Evolutionary conservation across 2,113 vertebrate genomes (phyloP), one percentile per base, ranked within the genome.

Genomic region (Clupea harengus): DNA sequence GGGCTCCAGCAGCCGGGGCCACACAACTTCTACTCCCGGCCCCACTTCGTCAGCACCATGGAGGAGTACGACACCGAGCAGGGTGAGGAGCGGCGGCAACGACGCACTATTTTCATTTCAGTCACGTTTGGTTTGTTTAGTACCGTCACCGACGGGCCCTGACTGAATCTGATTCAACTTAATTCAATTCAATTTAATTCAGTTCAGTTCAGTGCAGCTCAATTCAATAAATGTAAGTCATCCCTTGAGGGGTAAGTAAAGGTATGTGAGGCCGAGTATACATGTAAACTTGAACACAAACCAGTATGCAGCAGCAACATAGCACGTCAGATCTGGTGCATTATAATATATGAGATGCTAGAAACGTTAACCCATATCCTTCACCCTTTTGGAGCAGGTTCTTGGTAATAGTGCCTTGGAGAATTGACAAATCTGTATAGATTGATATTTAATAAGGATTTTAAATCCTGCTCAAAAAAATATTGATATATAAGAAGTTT

Each of bases 11-110:
- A 99, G 88, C 98, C 98, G 0, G 98, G 98, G 5, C 98, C 98
- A 0, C 98, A 99, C 90, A 99, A 99, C 94, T 99, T 99, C 95
- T 99, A 99, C 90, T 99, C 98, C 82, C 96, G 98, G 81, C 98
- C 98, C 72, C 98, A 99, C 93, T 99, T 99, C 1, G 98, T 99
- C 92, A 99, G 96, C 95, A 99, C 98, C 2, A 95, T 97, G 92
- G 98, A 99, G 93, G 97, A 98, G 93, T 99, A 98, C 8, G 95
- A 99, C 92, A 90, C 97, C 0, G 94, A 96, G 0, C 97, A 97
- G 91, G 97, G 98, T 98, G 91, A 95, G 96, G 6, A 4, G 64
- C 3, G 64, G 8, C 32, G 25, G 25, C 28, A 32, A 7, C 54
- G 9, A 4, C 3, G 54, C 54, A 60, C 54, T 50, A 1, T 32